Conservation (phyloP, 2,888 invertebrate genomes). For the Autographa pulchrina region DNA sequence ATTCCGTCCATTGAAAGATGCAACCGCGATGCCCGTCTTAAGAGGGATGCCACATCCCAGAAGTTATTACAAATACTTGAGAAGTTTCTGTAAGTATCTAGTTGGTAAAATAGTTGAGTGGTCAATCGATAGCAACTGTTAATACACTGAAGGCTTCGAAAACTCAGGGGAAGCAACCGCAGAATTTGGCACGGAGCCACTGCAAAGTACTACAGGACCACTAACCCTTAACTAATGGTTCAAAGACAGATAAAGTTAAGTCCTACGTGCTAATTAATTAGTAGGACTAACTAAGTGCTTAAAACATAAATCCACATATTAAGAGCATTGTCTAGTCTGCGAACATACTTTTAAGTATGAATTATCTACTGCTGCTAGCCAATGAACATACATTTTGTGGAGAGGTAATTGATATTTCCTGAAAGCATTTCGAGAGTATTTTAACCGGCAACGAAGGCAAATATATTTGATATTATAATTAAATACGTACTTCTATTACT, state of each 20-base stretch:
- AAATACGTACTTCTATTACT: too few relatives aligned
- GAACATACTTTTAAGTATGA: too few relatives aligned
- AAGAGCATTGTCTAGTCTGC: background rate
- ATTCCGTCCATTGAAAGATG: background rate
- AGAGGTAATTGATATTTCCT: too few relatives aligned
- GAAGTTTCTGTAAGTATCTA: slow-evolving; percentile 50
- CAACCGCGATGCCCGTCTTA: slow-evolving; percentile 1
- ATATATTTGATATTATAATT: too few relatives aligned
- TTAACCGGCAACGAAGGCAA: too few relatives aligned
- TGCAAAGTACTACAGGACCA: slow-evolving; percentile 55
- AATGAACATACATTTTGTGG: too few relatives aligned
- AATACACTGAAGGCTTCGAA: slow-evolving; percentile 46
- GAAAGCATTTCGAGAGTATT: too few relatives aligned
- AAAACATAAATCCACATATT: background rate
- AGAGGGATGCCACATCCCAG: slow-evolving; percentile 16
- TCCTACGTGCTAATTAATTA: slow-evolving; percentile 37
- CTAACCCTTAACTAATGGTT: slow-evolving; percentile 56
- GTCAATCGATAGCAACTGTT: slow-evolving; percentile 58
- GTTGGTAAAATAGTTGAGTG: slow-evolving; percentile 60
- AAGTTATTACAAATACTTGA: slow-evolving; percentile 57
- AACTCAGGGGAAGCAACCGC: slow-evolving; percentile 49
- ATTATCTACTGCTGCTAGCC: too few relatives aligned
- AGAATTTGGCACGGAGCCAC: slow-evolving; percentile 65
- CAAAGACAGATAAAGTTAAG: slow-evolving; percentile 33
- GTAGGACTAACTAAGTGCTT: background rate